phyloP scores from a whole-genome alignment of 1,140 invertebrate species.

The Pseudachorutes palmiensis region DNA sequence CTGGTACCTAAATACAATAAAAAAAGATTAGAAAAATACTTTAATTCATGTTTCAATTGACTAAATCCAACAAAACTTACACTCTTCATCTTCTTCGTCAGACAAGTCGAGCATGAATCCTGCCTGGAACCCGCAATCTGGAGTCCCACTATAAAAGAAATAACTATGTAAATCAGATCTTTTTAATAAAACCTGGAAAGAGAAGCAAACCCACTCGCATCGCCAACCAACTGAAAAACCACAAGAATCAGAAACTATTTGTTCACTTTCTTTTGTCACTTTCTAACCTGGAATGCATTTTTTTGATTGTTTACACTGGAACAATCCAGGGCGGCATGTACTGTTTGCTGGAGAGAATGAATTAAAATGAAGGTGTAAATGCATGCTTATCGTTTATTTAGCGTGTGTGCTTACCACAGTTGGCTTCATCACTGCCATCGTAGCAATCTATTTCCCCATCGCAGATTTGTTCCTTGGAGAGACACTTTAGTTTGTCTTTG shows the following conservation, averaged over 20 bases:
- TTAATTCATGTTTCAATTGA: not conserved
- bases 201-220: constrained; percentile 22
- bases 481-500: constrained; percentile 43
- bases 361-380: not conserved
- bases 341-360: constrained; percentile 17
- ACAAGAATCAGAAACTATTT: not conserved
- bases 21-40: constrained; percentile 8
- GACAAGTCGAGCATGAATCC: constrained; percentile 23
- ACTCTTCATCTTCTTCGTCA: constrained; percentile 33
- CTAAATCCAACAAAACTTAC: constrained; percentile 19
- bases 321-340: constrained; percentile 24
- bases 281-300: constrained; percentile 24
- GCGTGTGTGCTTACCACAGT: constrained; percentile 23
- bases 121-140: constrained; percentile 31
- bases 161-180: too few species aligned
- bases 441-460: constrained; percentile 46
- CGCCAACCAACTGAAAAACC: constrained; percentile 21
- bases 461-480: constrained; percentile 47
- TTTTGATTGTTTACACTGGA: constrained; percentile 29
- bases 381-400: not conserved
- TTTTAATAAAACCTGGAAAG: not conserved
- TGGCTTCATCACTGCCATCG: constrained; percentile 44
- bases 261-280: constrained; percentile 29
- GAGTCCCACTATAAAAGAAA: constrained; percentile 2
- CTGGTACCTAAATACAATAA: constrained; percentile 44